Evolutionary conservation across 2,797 vertebrate genomes (phyloP).

Genomic region (Sebastes baramenuke): DNA sequence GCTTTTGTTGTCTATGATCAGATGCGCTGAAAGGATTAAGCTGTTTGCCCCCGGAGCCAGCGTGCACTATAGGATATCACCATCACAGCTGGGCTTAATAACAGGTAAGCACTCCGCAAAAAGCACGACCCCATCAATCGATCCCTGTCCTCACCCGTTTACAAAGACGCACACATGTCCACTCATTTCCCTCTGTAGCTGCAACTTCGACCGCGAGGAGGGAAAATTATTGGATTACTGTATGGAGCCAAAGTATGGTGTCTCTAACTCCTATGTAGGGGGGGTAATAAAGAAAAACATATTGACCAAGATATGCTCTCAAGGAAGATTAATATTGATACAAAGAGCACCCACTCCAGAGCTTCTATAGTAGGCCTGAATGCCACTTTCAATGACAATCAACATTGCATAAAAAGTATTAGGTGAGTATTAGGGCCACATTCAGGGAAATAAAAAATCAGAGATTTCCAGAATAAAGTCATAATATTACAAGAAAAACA

Average conservation of each 20-base stretch:
- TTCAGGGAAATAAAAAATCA: too few species aligned
- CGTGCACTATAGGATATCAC: conserved; percentile 22
- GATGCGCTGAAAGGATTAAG: conserved; percentile 48
- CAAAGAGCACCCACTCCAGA: not conserved
- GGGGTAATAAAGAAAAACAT: conserved; percentile 6
- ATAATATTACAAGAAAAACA: too few species aligned
- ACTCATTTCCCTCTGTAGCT: conserved; percentile 22
- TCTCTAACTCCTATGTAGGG: not conserved
- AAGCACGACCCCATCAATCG: conserved; percentile 34
- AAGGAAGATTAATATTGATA: conserved; percentile 14
- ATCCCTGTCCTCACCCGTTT: conserved; percentile 15
- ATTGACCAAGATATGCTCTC: conserved; percentile 36
- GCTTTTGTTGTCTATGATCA: conserved; percentile 29
- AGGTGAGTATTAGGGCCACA: too few species aligned
- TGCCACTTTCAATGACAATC: conserved; percentile 36
- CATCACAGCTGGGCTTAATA: conserved; percentile 45
- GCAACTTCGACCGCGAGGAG: conserved; percentile 2
- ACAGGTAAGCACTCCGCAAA: conserved; percentile 43
- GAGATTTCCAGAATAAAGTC: too few species aligned
- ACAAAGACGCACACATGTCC: conserved; percentile 46
- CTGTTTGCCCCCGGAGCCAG: not conserved
- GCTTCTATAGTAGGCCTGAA: not conserved
- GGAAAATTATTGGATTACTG: conserved; percentile 41
- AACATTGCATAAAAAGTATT: conserved; percentile 1
- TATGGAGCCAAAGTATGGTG: conserved; percentile 8